phyloP scores from a whole-genome alignment of 2,113 vertebrate species.

The Larimichthys polyactis region DNA sequence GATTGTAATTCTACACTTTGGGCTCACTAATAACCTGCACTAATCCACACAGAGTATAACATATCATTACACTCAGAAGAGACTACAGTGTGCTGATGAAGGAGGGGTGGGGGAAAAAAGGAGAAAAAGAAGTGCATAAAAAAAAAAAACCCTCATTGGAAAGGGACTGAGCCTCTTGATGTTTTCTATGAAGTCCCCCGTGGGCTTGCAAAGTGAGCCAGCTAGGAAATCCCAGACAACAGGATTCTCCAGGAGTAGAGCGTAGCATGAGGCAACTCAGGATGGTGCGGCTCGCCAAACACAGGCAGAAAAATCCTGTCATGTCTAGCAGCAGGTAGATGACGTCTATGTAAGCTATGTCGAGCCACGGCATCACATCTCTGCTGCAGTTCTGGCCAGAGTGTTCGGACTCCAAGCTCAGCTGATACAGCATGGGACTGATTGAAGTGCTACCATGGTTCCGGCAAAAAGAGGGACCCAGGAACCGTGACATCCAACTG shows the following conservation, averaged over 20 bases:
- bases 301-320: background rate
- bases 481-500: background rate
- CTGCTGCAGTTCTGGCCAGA: background rate
- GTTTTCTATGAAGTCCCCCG: conserved; percentile 45
- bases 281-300: background rate
- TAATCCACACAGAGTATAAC: conserved; percentile 68
- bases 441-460: background rate
- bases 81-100: conserved; percentile 45
- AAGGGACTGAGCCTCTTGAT: conserved; percentile 40
- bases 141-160: conserved; percentile 13
- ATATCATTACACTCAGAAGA: conserved; percentile 66
- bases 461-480: background rate
- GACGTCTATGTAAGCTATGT: background rate
- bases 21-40: conserved; percentile 68
- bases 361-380: background rate
- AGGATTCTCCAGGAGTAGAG: conserved; percentile 34
- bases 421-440: background rate
- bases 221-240: conserved; percentile 58
- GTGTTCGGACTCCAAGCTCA: background rate
- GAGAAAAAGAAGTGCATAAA: background rate
- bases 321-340: background rate
- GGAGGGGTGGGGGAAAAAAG: conserved; percentile 15
- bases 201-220: conserved; percentile 25
- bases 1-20: conserved; percentile 75
- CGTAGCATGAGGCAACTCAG: conserved; percentile 7